Evolutionary conservation across 2,113 vertebrate genomes (phyloP).

Genomic region (Vanacampus margaritifer): DNA sequence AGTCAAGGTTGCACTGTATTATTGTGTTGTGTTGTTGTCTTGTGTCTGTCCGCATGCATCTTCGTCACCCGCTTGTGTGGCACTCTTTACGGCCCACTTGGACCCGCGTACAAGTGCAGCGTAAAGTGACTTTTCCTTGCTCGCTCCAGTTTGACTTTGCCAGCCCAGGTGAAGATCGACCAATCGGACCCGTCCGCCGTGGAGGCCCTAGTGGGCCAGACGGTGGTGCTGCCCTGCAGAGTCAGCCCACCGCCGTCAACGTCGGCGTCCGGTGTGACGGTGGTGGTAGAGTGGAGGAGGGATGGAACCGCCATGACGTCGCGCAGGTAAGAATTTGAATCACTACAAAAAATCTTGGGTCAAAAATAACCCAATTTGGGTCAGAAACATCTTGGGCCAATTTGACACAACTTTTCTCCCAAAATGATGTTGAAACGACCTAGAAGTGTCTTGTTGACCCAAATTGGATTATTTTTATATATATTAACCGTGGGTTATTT

Average conservation of each 20-base stretch:
- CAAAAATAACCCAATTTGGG: too few relatives aligned
- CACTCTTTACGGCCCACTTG: constrained; percentile 69
- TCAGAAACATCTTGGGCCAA: too few relatives aligned
- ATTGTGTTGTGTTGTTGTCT: constrained; percentile 8
- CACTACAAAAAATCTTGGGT: background rate
- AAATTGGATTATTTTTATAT: too few relatives aligned
- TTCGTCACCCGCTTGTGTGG: constrained; percentile 40
- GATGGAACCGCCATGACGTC: constrained; percentile 73
- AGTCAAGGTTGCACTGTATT: constrained; percentile 3
- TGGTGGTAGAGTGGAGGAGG: constrained; percentile 81
- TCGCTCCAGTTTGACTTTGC: constrained; percentile 58
- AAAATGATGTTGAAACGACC: too few relatives aligned
- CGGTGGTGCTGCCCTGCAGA: constrained; percentile 80
- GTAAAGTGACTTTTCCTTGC: constrained; percentile 62
- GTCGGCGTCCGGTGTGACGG: constrained; percentile 64
- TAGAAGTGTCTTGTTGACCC: too few relatives aligned
- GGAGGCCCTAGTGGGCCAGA: constrained; percentile 79
- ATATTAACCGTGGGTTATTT: too few relatives aligned
- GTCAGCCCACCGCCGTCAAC: constrained; percentile 65
- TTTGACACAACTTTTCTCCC: too few relatives aligned
- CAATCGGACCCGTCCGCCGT: constrained; percentile 74
- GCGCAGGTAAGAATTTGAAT: constrained; percentile 71
- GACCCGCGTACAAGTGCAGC: constrained; percentile 48
- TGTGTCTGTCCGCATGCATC: constrained; percentile 17
- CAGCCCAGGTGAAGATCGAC: constrained; percentile 73